Conservation (phyloP, 2,113 vertebrate species). For the Lepidiolamprologus cunningtoni region DNA sequence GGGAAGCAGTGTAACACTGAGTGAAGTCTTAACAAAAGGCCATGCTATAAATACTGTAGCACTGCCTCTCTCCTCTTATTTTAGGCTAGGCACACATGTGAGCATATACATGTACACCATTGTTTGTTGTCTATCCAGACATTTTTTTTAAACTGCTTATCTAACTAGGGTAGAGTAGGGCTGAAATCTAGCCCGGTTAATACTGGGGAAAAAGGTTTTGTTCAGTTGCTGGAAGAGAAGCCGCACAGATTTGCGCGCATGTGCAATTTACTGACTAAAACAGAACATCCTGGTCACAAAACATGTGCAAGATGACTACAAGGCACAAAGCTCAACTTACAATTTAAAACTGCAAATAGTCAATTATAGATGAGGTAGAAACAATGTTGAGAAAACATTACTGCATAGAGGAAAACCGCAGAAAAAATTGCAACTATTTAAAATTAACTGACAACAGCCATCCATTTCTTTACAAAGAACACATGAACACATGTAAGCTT, state of each 20-base stretch:
- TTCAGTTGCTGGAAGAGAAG: not conserved
- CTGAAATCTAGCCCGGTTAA: not conserved
- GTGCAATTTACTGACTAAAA: not conserved
- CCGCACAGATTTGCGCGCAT: not conserved
- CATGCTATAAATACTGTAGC: not conserved
- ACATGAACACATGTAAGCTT: not conserved
- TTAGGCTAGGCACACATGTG: not conserved
- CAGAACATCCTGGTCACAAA: constrained; percentile 19
- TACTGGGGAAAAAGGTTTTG: not conserved
- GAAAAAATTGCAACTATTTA: not conserved
- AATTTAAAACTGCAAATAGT: not conserved
- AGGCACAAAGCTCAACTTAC: not conserved
- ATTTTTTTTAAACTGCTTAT: not conserved
- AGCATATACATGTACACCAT: not conserved
- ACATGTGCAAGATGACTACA: not conserved
- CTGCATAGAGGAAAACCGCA: not conserved
- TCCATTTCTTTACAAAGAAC: not conserved
- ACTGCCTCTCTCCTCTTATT: not conserved
- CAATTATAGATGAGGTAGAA: not conserved
- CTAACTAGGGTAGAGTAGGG: not conserved
- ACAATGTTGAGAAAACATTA: not conserved
- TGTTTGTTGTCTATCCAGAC: not conserved
- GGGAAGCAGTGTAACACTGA: not conserved
- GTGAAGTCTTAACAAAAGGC: not conserved
- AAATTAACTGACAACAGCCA: not conserved